Evolutionary conservation across 2,888 invertebrate species (phyloP), one percentile per base, ranked within the genome.

Genomic region (Hydrotaea diabolus): DNA sequence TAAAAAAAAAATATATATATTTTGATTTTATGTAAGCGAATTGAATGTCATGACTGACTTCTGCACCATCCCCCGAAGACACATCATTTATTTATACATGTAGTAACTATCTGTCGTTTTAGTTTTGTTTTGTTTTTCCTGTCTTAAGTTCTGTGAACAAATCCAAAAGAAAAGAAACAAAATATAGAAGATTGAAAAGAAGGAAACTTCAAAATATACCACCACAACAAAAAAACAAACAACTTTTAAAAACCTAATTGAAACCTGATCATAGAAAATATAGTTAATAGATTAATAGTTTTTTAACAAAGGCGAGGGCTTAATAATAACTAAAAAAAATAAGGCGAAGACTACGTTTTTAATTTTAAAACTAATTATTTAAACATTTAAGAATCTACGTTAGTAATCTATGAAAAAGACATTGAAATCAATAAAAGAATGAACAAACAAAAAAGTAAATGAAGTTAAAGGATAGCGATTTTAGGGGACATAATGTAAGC

Each of bases 1-100:
- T 46, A 69, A 69, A 43, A n/a, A n/a, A n/a, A n/a, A n/a, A n/a
- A n/a, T 66, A 66, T 46, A 62, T 62, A 69, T 69, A 46, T 69
- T 69, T 69, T 69, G 69, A 69, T 69, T 69, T 69, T 39, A 69
- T 69, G 69, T 69, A 69, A 64, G 46, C 19, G n/a, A 69, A 69
- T 43, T 39, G 39, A 69, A 69, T 69, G 69, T 69, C 46, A 43
- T 43, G 43, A 46, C 69, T 69, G 39, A 46, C 31, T 31, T 31
- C 31, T 31, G 2, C n/a, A n/a, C n/a, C n/a, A n/a, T 31, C 3
- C 31, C 31, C 31, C 26, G 46, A 43, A 21, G 43, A 46, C 46
- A 46, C 43, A 66, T 66, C 43, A 69, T 69, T 69, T 69, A 69
- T 69, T 46, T 43, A 53, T 0, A 23, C 31, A 19, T 31, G 39